Conservation (phyloP, 2,888 invertebrate species). For the Mythimna vitellina region DNA sequence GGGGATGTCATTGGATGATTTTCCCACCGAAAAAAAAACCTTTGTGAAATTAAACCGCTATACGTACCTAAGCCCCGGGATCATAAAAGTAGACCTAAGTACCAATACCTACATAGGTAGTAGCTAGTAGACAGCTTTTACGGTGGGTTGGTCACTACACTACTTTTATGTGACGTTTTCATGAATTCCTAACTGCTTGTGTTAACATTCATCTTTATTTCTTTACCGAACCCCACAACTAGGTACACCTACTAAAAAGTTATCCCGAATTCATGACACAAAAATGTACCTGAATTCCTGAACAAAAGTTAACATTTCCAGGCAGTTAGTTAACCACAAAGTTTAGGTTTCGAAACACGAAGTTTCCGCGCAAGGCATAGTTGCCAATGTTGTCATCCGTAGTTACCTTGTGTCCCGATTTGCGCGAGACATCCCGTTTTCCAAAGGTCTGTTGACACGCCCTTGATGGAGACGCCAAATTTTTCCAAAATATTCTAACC, state of each 20-base stretch:
- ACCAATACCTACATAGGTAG: not conserved
- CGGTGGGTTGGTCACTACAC: not conserved
- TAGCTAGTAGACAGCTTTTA: not conserved
- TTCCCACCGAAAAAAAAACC: too few species aligned
- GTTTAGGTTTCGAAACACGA: conserved; percentile 3
- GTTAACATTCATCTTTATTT: conserved; percentile 14
- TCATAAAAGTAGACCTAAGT: conserved; percentile 14
- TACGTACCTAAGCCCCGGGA: not conserved
- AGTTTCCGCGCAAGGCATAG: not conserved
- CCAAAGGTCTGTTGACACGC: too few species aligned
- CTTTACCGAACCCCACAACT: not conserved
- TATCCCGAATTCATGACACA: not conserved
- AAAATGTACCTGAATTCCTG: conserved; percentile 11
- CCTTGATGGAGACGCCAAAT: too few species aligned
- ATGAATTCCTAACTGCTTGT: conserved; percentile 7
- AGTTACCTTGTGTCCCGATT: too few species aligned
- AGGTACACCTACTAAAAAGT: not conserved
- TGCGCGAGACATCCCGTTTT: too few species aligned
- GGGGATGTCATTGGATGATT: too few species aligned
- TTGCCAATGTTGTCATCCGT: not conserved
- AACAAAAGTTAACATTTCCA: conserved; percentile 12
- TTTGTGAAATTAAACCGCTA: too few species aligned
- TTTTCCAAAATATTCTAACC: too few species aligned
- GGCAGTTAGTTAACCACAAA: conserved; percentile 1
- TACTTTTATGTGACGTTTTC: conserved; percentile 4